phyloP scores from a whole-genome alignment of 2,888 invertebrate species.

The Drosophila aldrichi region DNA sequence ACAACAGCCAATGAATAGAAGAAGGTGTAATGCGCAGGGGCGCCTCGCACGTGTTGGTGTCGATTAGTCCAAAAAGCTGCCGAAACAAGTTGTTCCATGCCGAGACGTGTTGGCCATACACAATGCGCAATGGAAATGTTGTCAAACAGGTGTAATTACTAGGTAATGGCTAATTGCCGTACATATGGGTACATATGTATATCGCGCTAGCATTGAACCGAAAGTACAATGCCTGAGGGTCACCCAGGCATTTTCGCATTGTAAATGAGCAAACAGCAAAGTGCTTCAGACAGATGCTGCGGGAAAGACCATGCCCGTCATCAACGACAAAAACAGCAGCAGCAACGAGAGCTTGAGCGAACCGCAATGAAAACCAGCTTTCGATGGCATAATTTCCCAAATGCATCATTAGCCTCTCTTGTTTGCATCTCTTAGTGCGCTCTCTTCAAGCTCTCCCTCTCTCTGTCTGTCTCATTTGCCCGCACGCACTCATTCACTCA shows the following conservation, averaged over 20 bases:
- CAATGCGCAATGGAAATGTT: constrained; percentile 31
- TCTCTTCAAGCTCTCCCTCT: constrained; percentile 1
- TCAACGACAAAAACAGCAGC: constrained; percentile 20
- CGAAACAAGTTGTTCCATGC: constrained; percentile 43
- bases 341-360: constrained; percentile 8
- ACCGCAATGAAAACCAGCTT: constrained; percentile 67
- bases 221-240: constrained; percentile 61
- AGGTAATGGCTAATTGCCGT: constrained; percentile 60
- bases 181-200: neutral
- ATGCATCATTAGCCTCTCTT: constrained; percentile 38
- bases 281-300: constrained; percentile 11
- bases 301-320: constrained; percentile 19
- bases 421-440: constrained; percentile 43
- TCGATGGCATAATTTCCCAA: constrained; percentile 64
- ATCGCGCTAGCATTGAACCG: constrained; percentile 52
- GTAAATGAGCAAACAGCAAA: constrained; percentile 15
- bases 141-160: constrained; percentile 67
- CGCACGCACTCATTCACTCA: constrained; percentile 10
- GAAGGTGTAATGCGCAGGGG: constrained; percentile 20
- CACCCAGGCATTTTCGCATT: constrained; percentile 13
- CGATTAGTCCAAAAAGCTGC: constrained; percentile 18
- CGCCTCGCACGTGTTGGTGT: constrained; percentile 45
- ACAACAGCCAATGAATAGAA: constrained; percentile 37
- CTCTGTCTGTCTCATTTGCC: neutral
- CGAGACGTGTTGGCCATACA: constrained; percentile 57